Base-by-base conservation (phyloP, 1,140 invertebrate genomes). In the Apis laboriosa region DNA sequence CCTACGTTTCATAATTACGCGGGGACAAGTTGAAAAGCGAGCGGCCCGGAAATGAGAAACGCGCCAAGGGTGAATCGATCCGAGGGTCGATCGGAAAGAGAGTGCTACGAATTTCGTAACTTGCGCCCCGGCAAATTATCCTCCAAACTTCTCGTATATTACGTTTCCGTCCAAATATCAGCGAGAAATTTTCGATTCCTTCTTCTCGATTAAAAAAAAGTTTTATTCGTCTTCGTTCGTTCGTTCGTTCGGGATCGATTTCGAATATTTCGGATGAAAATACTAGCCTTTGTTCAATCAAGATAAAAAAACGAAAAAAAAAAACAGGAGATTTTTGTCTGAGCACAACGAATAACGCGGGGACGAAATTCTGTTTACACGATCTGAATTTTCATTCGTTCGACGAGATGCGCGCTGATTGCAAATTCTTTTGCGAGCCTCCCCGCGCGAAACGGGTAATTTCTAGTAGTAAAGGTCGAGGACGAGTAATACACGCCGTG, bases 1-100 rank as follows among this genome's bases (percentile, higher is more conserved):
- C 24, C 77, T 77, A 28, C 13, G 43, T 55, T 70, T 78, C 74
- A 70, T 83, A 71, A 78, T 77, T 71, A 56, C 67, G 63, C 19
- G 58, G 56, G 51, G n/a, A 58, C 53, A 64, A 55, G 66, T 78
- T 43, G 43, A 19, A 60, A 70, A n/a, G n/a, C 43, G 55, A 53
- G 12, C 17, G 19, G 13, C 5, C 34, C 24, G 58, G 63, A 79
- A 79, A 72, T 72, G 55, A 72, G 56, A 60, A 58, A 61, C 19
- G 55, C 56, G 19, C 11, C 60, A 24, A 71, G 8, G 11, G 34
- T 1, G 28, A 76, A 76, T 76, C n/a, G 53, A 77, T 55, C 9
- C 2, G 5, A 34, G 28, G 28, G 28, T 1, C 28, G 34, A 43
- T 34, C 1, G 1, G 34, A 67, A 75, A n/a, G 24, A 80, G 34